Evolutionary conservation across 2,113 vertebrate genomes (phyloP), one percentile per base, ranked within the genome.

Genomic region (Hystrix brachyura): DNA sequence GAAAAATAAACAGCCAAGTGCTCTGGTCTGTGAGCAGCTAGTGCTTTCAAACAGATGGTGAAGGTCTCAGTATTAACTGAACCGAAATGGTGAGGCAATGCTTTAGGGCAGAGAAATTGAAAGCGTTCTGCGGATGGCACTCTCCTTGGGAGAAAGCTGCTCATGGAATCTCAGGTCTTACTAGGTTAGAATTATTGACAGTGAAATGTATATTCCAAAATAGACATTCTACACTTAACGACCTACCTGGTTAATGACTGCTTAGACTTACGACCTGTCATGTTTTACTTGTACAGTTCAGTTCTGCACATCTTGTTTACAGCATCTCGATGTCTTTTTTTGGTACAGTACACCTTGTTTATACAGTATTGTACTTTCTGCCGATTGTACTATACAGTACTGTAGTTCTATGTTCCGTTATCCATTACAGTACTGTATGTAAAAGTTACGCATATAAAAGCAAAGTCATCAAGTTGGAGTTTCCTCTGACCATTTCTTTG

Each of bases 111-210:
- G 17, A 95, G 60, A 87, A 80, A 82, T 51, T 65, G 69, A 57
- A 94, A 80, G 21, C 51, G 65, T 55, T 88, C 32, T 92, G 79
- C 34, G 32, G 14, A 87, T 46, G 57, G 78, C 4, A 78, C 51
- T 57, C 43, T 92, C 55, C 91, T 83, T 94, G 86, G n/a, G n/a
- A 93, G n/a, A 11, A 91, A 80, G 27, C 13, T 82, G n/a, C 69
- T 34, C 32, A 19, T 74, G n/a, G 62, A 91, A 80, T 57, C 72
- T 79, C 25, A 87, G 83, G 53, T 17, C 43, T 83, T 93, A 74
- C 5, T 60, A 84, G 27, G 65, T 18, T 38, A 53, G 78, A 84
- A 84, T 87, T 27, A 87, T 0, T 89, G 19, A 79, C 9, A 53
- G n/a, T 7, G 23, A 67, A 86, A 95, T 15, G 6, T 11, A 74